Base-by-base conservation (phyloP, 2,797 vertebrate genomes). In the Gadopsis marmoratus region DNA sequence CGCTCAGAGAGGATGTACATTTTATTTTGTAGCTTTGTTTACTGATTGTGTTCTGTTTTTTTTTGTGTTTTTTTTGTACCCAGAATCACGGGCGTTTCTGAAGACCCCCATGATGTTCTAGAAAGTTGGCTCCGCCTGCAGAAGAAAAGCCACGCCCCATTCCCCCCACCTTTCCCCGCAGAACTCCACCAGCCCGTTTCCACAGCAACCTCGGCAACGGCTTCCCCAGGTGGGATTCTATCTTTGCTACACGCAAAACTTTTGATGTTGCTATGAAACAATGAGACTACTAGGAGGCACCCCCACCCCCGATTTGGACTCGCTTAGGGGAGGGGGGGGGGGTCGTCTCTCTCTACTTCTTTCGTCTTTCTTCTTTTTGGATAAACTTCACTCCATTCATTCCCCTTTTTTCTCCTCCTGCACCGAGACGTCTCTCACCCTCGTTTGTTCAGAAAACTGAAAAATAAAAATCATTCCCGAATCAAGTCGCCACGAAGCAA, bases 71-170 rank as follows among this genome's bases (percentile, higher is more conserved):
- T 13, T 11, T 78, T 37, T 56, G 50, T 48, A 31, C 56, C 31
- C 74, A 94, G 93, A 94, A 21, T 94, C 93, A n/a, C 89, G 90
- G 75, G 71, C 91, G 19, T 94, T 93, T 72, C 88, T 94, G 82
- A 94, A 94, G 87, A 92, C 83, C 48, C 88, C 88, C 70, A 87
- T 94, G 90, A 94, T 93, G 93, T 94, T 94, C 90, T 94, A 92
- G 82, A 82, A 51, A 9, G 67, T 29, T 1, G 69, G 41, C 75
- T 58, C 47, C 58, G 3, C 65, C 74, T 55, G 48, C 63, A 51
- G 63, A 47, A 58, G 6, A 35, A 35, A 47, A 47, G 6, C 61
- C 59, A 56, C 76, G 0, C 72, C 74, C 62, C 43, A 26, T 26
- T 9, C 13, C 21, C 31, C 37, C 6, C n/a, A 39, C 35, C 35